Conservation (phyloP, 1,140 invertebrate species). For the Potamilus streckersoni region DNA sequence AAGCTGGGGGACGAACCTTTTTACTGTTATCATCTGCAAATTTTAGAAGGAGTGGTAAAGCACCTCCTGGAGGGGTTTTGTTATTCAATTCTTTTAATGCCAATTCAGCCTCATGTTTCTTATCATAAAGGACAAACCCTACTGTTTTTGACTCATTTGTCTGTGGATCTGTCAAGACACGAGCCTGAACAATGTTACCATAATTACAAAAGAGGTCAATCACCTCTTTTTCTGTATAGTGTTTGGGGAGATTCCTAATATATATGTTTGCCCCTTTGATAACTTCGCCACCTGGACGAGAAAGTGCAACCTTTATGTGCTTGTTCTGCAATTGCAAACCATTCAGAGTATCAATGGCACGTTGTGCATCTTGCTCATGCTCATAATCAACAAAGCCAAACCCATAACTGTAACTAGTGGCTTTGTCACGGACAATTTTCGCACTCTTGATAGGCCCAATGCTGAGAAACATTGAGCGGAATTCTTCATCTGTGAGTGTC, state of each 20-base stretch:
- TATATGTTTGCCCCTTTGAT: constrained; percentile 95
- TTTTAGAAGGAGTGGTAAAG: constrained; percentile 84
- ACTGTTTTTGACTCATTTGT: constrained; percentile 87
- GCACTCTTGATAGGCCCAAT: constrained; percentile 81
- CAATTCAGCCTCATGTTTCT: constrained; percentile 79
- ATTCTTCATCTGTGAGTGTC: constrained; percentile 88
- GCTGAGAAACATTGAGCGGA: constrained; percentile 86
- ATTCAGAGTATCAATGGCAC: constrained; percentile 87
- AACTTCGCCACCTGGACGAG: constrained; percentile 88
- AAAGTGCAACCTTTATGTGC: constrained; percentile 88
- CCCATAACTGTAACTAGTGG: constrained; percentile 92
- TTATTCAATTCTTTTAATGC: constrained; percentile 88
- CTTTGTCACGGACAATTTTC: constrained; percentile 82
- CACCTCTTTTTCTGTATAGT: constrained; percentile 75
- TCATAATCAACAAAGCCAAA: constrained; percentile 95
- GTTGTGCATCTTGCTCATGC: constrained; percentile 83
- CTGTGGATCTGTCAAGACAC: constrained; percentile 87
- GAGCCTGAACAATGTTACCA: constrained; percentile 89
- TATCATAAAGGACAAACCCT: constrained; percentile 81
- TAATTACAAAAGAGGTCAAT: constrained; percentile 86
- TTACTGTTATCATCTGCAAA: constrained; percentile 93
- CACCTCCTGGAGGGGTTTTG: constrained; percentile 82
- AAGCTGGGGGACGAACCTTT: constrained; percentile 39
- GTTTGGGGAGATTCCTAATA: constrained; percentile 88
- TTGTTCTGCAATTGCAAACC: constrained; percentile 88